Conservation (phyloP, 2,113 vertebrate genomes). For the Petrocephalus zakoni region DNA sequence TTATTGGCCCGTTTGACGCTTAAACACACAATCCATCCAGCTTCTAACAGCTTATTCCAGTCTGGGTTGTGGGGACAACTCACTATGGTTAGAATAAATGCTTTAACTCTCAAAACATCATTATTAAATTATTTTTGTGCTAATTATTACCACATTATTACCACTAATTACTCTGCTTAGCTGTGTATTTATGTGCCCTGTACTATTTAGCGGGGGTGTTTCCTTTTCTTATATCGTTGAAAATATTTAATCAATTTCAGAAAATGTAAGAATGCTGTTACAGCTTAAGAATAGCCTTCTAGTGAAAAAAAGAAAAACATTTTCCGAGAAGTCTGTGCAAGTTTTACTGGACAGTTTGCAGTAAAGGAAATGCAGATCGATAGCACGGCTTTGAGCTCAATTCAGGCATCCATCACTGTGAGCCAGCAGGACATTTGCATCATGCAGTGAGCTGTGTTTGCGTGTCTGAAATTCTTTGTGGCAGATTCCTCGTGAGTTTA, state of each 20-base stretch:
- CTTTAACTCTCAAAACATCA: neutral
- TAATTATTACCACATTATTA: neutral
- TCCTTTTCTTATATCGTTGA: conserved; percentile 40
- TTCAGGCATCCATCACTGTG: neutral
- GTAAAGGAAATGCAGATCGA: neutral
- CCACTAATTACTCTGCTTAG: conserved; percentile 58
- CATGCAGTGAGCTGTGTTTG: neutral
- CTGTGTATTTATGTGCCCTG: conserved; percentile 48
- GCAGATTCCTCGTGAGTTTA: neutral
- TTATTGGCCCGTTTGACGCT: neutral
- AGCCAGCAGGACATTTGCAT: conserved; percentile 4
- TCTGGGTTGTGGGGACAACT: neutral
- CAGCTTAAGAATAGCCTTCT: neutral
- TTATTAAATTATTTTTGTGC: neutral
- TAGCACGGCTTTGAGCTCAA: neutral
- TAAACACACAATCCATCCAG: neutral
- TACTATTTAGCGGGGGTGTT: conserved; percentile 41
- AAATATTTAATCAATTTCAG: conserved; percentile 37
- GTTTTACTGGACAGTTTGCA: conserved; percentile 5
- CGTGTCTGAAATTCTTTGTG: neutral
- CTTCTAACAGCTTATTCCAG: neutral
- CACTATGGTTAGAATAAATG: neutral
- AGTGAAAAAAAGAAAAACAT: neutral
- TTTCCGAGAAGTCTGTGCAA: neutral
- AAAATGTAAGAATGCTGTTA: neutral